A percentile compares a stretch with the other conserved stretches of the same genome.
Evolutionary conservation across 2,797 vertebrate genomes (phyloP).

Genomic region (Poeciliopsis presidionis): DNA sequence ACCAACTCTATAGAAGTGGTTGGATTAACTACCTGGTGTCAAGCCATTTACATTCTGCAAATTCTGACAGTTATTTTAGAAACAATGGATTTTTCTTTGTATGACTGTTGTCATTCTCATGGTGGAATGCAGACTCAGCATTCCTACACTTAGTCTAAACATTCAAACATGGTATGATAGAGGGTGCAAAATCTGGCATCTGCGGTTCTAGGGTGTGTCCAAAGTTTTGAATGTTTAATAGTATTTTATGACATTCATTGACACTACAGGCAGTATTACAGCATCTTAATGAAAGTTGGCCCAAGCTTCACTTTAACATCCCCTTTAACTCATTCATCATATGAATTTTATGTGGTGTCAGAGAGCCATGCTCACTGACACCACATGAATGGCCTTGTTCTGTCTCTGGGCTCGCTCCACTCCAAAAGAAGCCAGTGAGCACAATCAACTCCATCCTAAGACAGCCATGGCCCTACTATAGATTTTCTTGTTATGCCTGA

Average conservation of each 20-base stretch:
- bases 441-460: constrained; percentile 25
- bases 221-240: not conserved
- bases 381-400: constrained; percentile 66
- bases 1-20: not conserved
- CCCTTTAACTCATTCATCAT: not conserved
- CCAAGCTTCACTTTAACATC: not conserved
- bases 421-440: constrained; percentile 52
- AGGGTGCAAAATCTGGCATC: not conserved
- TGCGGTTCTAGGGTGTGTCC: not conserved
- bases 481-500: constrained; percentile 28
- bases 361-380: constrained; percentile 34
- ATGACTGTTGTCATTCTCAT: not conserved
- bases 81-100: not conserved
- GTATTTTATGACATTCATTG: not conserved
- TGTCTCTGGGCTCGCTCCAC: constrained; percentile 48
- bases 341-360: constrained; percentile 14
- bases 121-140: not conserved
- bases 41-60: not conserved
- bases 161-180: not conserved
- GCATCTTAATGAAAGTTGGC: not conserved
- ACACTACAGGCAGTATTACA: not conserved
- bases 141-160: not conserved
- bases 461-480: constrained; percentile 11
- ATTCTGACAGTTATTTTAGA: not conserved
- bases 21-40: not conserved